Conservation (phyloP, 2,797 vertebrate species). For the Myiotriccus ornatus region DNA sequence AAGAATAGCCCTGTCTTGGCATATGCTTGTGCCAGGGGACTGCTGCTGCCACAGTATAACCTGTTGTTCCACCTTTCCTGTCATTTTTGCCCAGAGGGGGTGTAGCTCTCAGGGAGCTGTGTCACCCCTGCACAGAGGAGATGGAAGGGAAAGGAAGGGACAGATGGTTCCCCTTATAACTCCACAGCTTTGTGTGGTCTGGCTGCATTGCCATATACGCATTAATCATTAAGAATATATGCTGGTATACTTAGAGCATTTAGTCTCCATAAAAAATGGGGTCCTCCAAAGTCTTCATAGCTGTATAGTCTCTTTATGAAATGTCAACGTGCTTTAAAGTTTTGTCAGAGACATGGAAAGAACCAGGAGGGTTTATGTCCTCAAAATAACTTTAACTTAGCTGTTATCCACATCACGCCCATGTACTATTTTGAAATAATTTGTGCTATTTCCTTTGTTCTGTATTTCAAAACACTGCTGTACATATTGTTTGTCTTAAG, state of each 20-base stretch:
- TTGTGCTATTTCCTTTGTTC: background rate
- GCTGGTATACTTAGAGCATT: background rate
- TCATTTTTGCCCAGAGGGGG: background rate
- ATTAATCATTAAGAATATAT: background rate
- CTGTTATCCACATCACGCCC: background rate
- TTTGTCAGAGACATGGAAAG: background rate
- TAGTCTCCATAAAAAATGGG: background rate
- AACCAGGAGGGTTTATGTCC: background rate
- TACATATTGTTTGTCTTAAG: background rate
- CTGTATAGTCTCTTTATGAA: background rate
- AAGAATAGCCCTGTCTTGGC: background rate
- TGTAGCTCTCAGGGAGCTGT: background rate
- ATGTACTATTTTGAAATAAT: background rate
- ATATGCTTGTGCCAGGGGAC: rapidly evolving
- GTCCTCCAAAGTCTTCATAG: background rate
- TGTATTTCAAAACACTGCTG: background rate
- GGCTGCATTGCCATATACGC: background rate
- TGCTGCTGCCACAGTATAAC: rapidly evolving
- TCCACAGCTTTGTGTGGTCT: background rate
- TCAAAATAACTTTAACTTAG: background rate
- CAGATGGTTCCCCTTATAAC: background rate
- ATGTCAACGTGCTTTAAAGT: rapidly evolving
- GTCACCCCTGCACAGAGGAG: background rate
- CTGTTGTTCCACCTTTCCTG: background rate
- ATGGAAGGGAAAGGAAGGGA: background rate